phyloP scores from a whole-genome alignment of 1,140 invertebrate genomes.

The Apolygus lucorum region DNA sequence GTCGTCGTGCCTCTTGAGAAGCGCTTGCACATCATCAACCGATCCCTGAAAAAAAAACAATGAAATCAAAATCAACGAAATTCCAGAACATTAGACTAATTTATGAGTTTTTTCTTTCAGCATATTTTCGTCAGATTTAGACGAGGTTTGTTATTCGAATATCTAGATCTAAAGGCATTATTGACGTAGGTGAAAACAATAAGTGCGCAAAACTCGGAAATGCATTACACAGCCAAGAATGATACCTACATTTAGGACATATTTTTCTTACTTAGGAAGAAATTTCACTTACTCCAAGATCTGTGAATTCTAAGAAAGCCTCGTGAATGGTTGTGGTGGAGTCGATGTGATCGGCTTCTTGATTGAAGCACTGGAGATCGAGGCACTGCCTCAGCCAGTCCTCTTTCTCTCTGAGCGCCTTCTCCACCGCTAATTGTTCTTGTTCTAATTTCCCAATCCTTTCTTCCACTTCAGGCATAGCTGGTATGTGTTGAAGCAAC shows the following conservation, averaged over 20 bases:
- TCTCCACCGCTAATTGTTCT: slow-evolving; percentile 64
- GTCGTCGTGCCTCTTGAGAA: slow-evolving; percentile 88
- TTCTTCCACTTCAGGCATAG: slow-evolving; percentile 58
- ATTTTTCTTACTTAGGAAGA: too few relatives aligned
- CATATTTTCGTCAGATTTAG: too few relatives aligned
- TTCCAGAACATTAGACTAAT: too few relatives aligned
- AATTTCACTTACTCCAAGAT: slow-evolving; percentile 75
- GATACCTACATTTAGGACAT: too few relatives aligned
- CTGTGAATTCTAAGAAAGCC: slow-evolving; percentile 81
- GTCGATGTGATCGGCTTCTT: slow-evolving; percentile 95
- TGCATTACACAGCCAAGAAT: too few relatives aligned
- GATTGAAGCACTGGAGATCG: slow-evolving; percentile 83
- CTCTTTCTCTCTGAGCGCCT: slow-evolving; percentile 73
- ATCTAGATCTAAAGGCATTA: too few relatives aligned
- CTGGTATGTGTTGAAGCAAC: slow-evolving; percentile 58
- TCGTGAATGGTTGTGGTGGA: slow-evolving; percentile 88
- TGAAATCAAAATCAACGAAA: too few relatives aligned
- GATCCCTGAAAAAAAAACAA: slow-evolving; percentile 53
- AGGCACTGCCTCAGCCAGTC: slow-evolving; percentile 74
- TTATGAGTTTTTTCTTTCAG: too few relatives aligned
- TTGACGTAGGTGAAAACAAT: too few relatives aligned
- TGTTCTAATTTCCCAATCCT: slow-evolving; percentile 62
- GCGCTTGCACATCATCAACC: slow-evolving; percentile 86
- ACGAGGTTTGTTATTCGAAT: too few relatives aligned
- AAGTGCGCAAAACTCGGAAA: too few relatives aligned